Evolutionary conservation across 1,140 invertebrate species (phyloP).

Genomic region (Galendromus occidentalis): DNA sequence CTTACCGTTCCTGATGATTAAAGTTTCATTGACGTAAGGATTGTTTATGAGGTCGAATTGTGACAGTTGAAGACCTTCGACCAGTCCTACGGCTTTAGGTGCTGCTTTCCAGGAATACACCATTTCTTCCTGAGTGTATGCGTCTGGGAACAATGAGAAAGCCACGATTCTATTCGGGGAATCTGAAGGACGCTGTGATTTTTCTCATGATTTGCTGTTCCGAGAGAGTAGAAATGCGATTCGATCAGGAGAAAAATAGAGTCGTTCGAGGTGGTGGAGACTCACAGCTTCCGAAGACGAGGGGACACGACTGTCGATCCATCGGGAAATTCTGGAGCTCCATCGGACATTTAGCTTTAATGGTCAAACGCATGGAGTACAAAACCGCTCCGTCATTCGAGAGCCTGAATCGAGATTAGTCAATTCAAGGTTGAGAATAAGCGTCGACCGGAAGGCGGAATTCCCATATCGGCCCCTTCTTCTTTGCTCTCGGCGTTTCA

Average conservation of each 20-base stretch:
- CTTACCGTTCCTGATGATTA: constrained; percentile 24
- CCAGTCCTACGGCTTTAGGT: constrained; percentile 18
- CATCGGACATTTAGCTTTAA: constrained; percentile 36
- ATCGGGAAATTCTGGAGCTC: constrained; percentile 31
- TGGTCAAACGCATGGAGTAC: constrained; percentile 66
- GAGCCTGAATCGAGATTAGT: constrained; percentile 36
- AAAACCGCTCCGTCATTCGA: constrained; percentile 60
- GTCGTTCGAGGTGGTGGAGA: constrained; percentile 17
- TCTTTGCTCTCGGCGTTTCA: too few relatives aligned
- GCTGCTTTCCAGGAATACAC: constrained; percentile 26
- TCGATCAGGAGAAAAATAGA: background rate
- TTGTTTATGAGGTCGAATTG: constrained; percentile 30
- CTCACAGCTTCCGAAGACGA: constrained; percentile 31
- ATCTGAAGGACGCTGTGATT: background rate
- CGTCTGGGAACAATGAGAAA: constrained; percentile 24
- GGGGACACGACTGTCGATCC: constrained; percentile 30
- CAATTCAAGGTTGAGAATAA: too few relatives aligned
- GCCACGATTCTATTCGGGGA: background rate
- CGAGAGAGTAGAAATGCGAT: too few relatives aligned
- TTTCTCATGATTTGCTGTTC: too few relatives aligned
- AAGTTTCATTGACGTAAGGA: constrained; percentile 24
- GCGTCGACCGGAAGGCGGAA: too few relatives aligned
- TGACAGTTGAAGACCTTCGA: constrained; percentile 26
- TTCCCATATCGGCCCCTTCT: too few relatives aligned
- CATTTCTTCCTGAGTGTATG: constrained; percentile 26